Conservation (phyloP, 37 sponge, comb jelly and placozoan genomes). For the Diacarnus erythraeanus region DNA sequence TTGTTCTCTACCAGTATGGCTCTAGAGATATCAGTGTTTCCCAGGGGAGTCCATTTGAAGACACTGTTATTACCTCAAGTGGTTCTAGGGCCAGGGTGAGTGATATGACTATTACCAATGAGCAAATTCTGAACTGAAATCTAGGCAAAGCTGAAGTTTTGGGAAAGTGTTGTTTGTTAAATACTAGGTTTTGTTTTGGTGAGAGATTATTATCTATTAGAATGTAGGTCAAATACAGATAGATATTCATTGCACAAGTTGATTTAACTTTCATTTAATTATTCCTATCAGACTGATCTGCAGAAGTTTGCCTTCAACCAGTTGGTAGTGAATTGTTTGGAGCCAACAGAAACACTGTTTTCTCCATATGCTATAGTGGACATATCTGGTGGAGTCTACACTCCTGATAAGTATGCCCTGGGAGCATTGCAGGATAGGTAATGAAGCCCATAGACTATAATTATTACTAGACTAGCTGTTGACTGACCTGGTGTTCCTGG, state of each 20-base stretch:
- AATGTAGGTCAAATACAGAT: too few relatives aligned
- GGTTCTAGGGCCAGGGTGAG: not conserved
- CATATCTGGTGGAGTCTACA: not conserved
- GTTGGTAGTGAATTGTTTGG: not conserved
- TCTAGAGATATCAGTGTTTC: not conserved
- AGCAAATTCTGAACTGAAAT: too few relatives aligned
- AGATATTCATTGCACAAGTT: too few relatives aligned
- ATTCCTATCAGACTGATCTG: not conserved
- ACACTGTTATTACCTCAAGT: constrained; percentile 28
- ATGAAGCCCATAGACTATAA: too few relatives aligned
- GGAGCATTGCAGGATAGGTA: constrained; percentile 13
- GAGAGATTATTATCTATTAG: too few relatives aligned
- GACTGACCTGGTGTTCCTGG: too few relatives aligned
- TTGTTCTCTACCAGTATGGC: not conserved
- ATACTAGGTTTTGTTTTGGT: too few relatives aligned
- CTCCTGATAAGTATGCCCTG: constrained; percentile 38
- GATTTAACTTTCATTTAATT: too few relatives aligned
- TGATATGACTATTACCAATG: not conserved
- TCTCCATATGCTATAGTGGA: not conserved
- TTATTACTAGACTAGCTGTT: too few relatives aligned
- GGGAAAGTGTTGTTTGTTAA: too few relatives aligned
- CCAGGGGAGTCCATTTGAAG: constrained; percentile 38
- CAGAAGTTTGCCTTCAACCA: not conserved
- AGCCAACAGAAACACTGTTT: not conserved
- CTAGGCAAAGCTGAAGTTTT: too few relatives aligned